A percentile compares a stretch with the other conserved stretches of the same genome.
phyloP scores from a whole-genome alignment of 2,113 vertebrate genomes.

The Malurus elegans region DNA sequence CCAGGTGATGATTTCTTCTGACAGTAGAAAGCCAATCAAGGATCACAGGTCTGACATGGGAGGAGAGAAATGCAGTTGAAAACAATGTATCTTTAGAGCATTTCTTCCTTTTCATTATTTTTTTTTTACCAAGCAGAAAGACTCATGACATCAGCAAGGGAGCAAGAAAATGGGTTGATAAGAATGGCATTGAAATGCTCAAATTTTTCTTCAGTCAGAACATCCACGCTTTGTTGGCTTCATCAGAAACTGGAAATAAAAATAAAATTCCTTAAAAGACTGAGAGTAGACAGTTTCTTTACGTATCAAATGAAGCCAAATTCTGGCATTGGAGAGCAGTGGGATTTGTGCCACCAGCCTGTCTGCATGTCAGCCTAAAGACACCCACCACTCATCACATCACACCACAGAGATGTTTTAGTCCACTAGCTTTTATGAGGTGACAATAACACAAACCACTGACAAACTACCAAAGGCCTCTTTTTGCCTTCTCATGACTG shows the following conservation, averaged over 20 bases:
- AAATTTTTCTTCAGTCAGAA: not conserved
- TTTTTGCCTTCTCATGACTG: not conserved
- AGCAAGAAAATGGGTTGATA: constrained; percentile 13
- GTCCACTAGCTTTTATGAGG: constrained; percentile 50
- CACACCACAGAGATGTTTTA: not conserved
- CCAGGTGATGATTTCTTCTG: not conserved
- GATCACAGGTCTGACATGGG: not conserved
- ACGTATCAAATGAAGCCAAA: not conserved
- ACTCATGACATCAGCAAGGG: not conserved
- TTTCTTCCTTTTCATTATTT: not conserved
- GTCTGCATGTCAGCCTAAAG: constrained; percentile 49
- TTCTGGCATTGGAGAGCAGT: constrained; percentile 3
- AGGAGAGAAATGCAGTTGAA: not conserved
- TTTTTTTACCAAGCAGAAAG: not conserved
- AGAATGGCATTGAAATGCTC: not conserved
- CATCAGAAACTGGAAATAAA: not conserved
- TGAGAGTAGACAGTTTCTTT: not conserved
- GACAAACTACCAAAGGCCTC: constrained; percentile 10
- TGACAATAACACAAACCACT: constrained; percentile 61
- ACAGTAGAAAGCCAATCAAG: not conserved
- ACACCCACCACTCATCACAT: constrained; percentile 41
- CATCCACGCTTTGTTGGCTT: not conserved
- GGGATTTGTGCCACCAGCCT: constrained; percentile 48
- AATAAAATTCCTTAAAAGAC: constrained; percentile 21
- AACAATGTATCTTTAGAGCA: not conserved